phyloP scores from a whole-genome alignment of 2,113 vertebrate species.

The Eudyptes chrysolophus region DNA sequence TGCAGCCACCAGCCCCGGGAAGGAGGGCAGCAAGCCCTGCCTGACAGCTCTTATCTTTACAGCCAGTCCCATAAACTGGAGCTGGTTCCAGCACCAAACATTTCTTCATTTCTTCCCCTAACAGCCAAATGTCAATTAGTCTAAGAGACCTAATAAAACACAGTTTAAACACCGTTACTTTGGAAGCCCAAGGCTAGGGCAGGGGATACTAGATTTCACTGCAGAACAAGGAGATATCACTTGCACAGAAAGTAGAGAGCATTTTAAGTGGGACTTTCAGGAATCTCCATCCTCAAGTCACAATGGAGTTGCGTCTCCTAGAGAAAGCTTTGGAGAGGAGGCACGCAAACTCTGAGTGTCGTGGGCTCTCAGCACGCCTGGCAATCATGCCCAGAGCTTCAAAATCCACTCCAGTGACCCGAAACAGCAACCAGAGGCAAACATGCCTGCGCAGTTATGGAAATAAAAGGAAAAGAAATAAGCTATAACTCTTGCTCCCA shows the following conservation, averaged over 20 bases:
- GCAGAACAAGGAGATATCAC: neutral
- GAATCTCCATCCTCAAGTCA: neutral
- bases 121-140: neutral
- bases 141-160: neutral
- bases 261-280: neutral
- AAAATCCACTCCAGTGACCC: neutral
- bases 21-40: neutral
- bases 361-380: neutral
- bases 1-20: fast-evolving
- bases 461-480: constrained; percentile 27
- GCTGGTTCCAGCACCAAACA: neutral
- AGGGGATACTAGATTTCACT: neutral
- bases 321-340: neutral
- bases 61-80: neutral
- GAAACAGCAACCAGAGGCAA: neutral
- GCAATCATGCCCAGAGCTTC: neutral
- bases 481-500: constrained; percentile 3
- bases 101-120: neutral
- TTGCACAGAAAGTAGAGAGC: neutral
- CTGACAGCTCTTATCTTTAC: neutral
- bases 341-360: fast-evolving
- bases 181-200: neutral
- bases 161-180: neutral
- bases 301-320: neutral
- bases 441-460: neutral